Conservation (phyloP, 2,888 invertebrate genomes). For the Mythimna pallens region DNA sequence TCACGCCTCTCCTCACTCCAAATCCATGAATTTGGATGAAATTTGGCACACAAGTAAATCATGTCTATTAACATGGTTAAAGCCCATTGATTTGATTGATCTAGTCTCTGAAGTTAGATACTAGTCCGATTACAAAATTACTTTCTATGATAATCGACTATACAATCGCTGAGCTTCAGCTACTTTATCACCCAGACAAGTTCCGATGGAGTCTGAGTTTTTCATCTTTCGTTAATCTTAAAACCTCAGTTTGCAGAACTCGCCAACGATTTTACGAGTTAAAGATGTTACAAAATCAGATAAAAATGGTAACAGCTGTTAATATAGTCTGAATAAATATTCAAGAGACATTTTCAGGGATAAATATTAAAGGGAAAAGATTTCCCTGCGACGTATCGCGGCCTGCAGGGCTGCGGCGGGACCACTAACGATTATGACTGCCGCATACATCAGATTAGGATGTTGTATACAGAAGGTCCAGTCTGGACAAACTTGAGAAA, state of each 20-base stretch:
- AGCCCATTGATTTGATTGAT: too few species aligned
- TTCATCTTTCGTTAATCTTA: neutral
- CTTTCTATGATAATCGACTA: too few species aligned
- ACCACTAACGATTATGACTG: conserved; percentile 60
- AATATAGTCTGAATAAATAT: conserved; percentile 25
- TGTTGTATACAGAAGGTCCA: neutral
- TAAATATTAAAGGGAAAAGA: conserved; percentile 33
- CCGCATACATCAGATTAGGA: conserved; percentile 13
- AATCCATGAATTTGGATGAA: too few species aligned
- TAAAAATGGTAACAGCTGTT: neutral
- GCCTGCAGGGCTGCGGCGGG: conserved; percentile 36
- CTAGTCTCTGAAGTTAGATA: too few species aligned
- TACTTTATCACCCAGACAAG: too few species aligned
- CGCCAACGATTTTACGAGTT: neutral
- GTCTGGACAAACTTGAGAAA: neutral
- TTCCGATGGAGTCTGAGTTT: too few species aligned
- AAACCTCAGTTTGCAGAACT: neutral
- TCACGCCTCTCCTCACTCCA: too few species aligned
- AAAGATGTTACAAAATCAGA: neutral
- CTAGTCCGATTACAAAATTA: too few species aligned
- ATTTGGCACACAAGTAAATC: too few species aligned
- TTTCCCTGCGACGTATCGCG: conserved; percentile 36
- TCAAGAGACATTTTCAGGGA: conserved; percentile 25
- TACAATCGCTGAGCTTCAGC: too few species aligned
- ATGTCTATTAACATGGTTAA: too few species aligned